These are phyloP conservation scores for Pseudeuparius sepicola DNA, from an alignment of 2,888 invertebrate species.

Conservation along the genomic window DNA sequence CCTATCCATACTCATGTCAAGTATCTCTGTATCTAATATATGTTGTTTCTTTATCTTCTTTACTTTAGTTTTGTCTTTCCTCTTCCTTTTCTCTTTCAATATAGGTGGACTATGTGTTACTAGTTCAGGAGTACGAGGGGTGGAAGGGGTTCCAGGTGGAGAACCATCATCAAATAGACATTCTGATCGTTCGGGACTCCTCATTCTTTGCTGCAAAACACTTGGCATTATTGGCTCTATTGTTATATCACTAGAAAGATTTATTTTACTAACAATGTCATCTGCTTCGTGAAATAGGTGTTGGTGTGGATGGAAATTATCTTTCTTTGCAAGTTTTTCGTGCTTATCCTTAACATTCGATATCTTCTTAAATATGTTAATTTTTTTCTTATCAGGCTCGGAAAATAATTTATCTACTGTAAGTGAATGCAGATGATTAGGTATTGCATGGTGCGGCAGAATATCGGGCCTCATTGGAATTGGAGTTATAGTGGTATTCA, in stretches of 20 bases:
- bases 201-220: conserved; percentile 25
- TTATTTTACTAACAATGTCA: conserved; percentile 31
- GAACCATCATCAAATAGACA: conserved; percentile 42
- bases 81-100: conserved; percentile 48
- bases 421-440: conserved; percentile 17
- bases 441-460: conserved; percentile 30
- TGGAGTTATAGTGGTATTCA: conserved; percentile 38
- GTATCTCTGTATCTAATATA: conserved; percentile 25
- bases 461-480: conserved; percentile 30
- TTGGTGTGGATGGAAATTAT: conserved; percentile 38
- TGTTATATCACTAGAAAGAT: conserved; percentile 43
- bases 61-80: conserved; percentile 39
- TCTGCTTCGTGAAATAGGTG: conserved; percentile 38
- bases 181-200: conserved; percentile 36
- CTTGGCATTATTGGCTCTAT: conserved; percentile 41
- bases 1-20: conserved; percentile 33
- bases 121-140: conserved; percentile 48
- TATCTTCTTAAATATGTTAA: conserved; percentile 82
- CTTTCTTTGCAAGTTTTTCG: conserved; percentile 37
- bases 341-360: conserved; percentile 59
- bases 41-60: conserved; percentile 26
- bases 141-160: conserved; percentile 45
- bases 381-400: conserved; percentile 75
- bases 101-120: conserved; percentile 48
- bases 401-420: conserved; percentile 55